Evolutionary conservation across 2,113 vertebrate genomes (phyloP).

Genomic region (western clawed frog (Xenopus tropicalis)): DNA sequence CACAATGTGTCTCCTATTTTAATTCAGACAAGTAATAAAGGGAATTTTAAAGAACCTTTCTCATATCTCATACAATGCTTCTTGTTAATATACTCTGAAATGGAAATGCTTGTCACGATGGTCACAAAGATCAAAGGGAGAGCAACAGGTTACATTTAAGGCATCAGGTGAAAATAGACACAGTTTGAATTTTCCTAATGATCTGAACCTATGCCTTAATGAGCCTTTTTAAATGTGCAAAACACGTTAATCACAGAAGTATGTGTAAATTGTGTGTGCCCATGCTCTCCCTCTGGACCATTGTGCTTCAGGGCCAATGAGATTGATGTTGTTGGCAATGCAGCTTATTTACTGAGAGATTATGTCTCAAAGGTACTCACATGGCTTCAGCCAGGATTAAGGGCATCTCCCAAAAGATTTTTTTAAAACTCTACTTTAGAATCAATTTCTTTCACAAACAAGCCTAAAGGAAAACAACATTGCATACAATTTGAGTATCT

Average conservation of each 20-base stretch:
- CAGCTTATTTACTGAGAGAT: slow-evolving; percentile 1
- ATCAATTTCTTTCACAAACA: slow-evolving; percentile 29
- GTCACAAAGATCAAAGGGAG: too few relatives aligned
- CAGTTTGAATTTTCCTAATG: not conserved
- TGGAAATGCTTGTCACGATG: too few relatives aligned
- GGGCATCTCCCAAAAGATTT: slow-evolving; percentile 17
- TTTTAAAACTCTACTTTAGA: slow-evolving; percentile 5
- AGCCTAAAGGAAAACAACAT: slow-evolving; percentile 18
- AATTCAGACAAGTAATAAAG: too few relatives aligned
- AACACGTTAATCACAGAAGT: not conserved
- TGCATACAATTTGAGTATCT: slow-evolving; percentile 5
- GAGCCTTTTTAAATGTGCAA: not conserved
- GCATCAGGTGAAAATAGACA: too few relatives aligned
- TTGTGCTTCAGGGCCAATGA: slow-evolving; percentile 2
- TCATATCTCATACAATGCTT: too few relatives aligned
- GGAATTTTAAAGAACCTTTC: too few relatives aligned
- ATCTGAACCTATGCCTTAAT: slow-evolving; percentile 8
- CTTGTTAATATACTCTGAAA: too few relatives aligned
- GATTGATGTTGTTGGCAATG: not conserved
- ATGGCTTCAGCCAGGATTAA: not conserved
- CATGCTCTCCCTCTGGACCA: not conserved
- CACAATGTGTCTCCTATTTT: too few relatives aligned
- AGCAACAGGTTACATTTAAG: too few relatives aligned
- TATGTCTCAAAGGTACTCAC: not conserved
- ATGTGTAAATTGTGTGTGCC: not conserved